Conservation (phyloP, 2,797 vertebrate genomes). For the Microhierax caerulescens region DNA sequence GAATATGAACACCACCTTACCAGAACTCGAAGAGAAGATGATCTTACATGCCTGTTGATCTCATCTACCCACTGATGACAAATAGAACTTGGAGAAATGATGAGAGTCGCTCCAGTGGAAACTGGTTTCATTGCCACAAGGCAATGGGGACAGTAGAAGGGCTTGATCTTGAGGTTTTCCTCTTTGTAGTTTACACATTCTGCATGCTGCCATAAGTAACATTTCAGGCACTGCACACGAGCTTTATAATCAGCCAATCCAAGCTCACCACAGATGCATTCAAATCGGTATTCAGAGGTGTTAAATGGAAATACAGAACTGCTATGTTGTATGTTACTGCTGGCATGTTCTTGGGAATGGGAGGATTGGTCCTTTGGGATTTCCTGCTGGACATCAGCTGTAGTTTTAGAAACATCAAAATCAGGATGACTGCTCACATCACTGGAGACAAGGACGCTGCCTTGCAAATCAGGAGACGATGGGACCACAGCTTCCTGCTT, state of each 20-base stretch:
- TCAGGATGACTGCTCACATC: conserved; percentile 8
- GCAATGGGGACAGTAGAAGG: conserved; percentile 98
- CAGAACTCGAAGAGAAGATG: conserved; percentile 90
- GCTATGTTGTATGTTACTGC: neutral
- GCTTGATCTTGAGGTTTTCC: conserved; percentile 86
- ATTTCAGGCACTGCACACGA: conserved; percentile 94
- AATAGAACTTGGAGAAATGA: conserved; percentile 97
- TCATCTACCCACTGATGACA: conserved; percentile 99
- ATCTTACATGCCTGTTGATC: conserved; percentile 92
- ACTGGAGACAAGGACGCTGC: neutral
- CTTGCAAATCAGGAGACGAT: neutral
- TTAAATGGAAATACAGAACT: conserved; percentile 80
- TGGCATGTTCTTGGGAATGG: conserved; percentile 27
- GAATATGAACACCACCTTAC: conserved; percentile 74
- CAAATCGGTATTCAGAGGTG: conserved; percentile 89
- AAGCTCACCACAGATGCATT: conserved; percentile 95
- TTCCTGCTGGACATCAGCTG: neutral
- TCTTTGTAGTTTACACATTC: conserved; percentile 95
- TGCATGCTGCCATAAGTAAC: conserved; percentile 95
- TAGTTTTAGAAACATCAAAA: neutral
- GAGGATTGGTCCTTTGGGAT: neutral
- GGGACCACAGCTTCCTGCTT: neutral
- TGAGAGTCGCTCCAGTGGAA: conserved; percentile 92
- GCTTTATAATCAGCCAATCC: conserved; percentile 89
- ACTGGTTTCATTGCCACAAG: conserved; percentile 97